Conservation (phyloP, 2,888 invertebrate genomes). For the Druceiella hillmani region DNA sequence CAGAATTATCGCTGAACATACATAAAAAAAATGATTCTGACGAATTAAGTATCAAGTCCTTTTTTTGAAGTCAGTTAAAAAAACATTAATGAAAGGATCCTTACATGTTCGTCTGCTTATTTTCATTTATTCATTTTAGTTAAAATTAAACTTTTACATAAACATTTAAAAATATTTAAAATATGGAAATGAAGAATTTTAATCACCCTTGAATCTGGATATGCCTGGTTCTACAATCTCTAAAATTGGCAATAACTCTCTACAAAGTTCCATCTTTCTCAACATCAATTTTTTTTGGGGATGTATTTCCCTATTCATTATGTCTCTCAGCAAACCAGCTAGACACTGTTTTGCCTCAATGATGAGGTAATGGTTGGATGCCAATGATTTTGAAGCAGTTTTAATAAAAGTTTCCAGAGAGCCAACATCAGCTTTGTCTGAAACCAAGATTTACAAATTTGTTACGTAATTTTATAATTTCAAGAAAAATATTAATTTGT, state of each 20-base stretch:
- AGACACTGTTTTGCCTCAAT: conserved; percentile 66
- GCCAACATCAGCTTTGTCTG: conserved; percentile 45
- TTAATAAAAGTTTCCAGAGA: conserved; percentile 47
- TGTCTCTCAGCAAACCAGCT: conserved; percentile 52
- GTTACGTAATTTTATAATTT: conserved; percentile 20
- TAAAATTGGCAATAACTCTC: conserved; percentile 58
- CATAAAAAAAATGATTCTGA: too few relatives aligned
- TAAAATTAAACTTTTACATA: too few relatives aligned
- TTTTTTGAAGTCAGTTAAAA: too few relatives aligned
- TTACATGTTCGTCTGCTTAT: too few relatives aligned
- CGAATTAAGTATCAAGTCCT: too few relatives aligned
- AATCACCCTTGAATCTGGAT: conserved; percentile 60
- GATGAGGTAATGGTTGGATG: conserved; percentile 62
- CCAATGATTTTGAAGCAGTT: conserved; percentile 53
- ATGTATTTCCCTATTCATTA: conserved; percentile 43
- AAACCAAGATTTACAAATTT: too few relatives aligned
- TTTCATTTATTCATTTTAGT: too few relatives aligned
- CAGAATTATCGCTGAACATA: too few relatives aligned
- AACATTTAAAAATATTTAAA: not conserved
- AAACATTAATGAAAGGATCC: too few relatives aligned
- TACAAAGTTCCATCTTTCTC: conserved; percentile 61
- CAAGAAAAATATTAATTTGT: conserved; percentile 30
- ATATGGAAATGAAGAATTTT: not conserved
- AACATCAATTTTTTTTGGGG: conserved; percentile 52
- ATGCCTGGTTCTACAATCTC: conserved; percentile 66